Base-by-base conservation (phyloP, 2,888 invertebrate genomes). In the Ornithoptera priamus region DNA sequence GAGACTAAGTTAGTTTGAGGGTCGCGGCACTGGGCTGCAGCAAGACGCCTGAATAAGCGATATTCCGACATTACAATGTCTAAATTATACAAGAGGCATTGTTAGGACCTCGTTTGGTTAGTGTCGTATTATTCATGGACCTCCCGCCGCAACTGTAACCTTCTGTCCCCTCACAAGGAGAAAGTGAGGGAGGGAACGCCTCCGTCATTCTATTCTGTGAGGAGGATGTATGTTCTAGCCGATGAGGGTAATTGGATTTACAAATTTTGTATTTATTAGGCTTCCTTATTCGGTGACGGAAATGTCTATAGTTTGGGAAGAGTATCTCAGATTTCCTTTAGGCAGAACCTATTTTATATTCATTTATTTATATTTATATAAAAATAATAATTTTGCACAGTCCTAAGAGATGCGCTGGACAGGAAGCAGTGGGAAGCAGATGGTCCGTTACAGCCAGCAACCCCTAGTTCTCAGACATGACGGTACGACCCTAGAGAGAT, bases 21-120 rank as follows among this genome's bases (percentile, higher is more conserved):
- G 15, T 46, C 46, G 15, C 15, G 0, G 20, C 42, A 24, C 60
- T 20, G 20, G 12, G n/a, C 17, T 36, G 22, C n/a, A 24, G 56
- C 30, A 46, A 57, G 62, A 63, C 59, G 66, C 39, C 59, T 66
- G 62, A 67, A 50, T 62, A 62, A 69, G 63, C 50, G 24, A 70
- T 67, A 63, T 42, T 58, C 59, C 46, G 24, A 30, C 66, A 63
- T 60, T 63, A 30, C 67, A 36, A 67, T 63, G 70, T 70, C 67
- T 63, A 67, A 70, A 70, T 70, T 70, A 70, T 70, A 70, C 70
- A 39, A 59, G 24, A 63, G 5, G 59, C 60, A 70, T 70, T 70
- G 70, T 70, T 67, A 57, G 70, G 63, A 56, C 61, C 56, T 65
- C 65, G 60, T 59, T 66, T n/a, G n/a, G 36, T 69, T 62, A 60